Evolutionary conservation across 1,140 invertebrate genomes (phyloP).

Genomic region (Drosophila biarmipes): DNA sequence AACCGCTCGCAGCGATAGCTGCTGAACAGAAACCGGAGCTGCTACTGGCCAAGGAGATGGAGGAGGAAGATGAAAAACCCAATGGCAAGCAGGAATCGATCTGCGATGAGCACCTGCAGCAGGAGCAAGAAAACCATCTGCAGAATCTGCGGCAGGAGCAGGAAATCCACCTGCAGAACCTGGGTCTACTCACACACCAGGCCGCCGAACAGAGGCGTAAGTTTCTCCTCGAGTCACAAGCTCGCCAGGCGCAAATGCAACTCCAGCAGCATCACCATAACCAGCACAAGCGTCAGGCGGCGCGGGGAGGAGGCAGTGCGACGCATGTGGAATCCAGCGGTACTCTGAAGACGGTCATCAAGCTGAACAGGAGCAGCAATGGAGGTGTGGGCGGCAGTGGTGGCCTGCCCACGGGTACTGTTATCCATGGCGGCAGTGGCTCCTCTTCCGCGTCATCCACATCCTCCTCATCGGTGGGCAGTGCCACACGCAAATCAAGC

Average conservation of each 20-base stretch:
- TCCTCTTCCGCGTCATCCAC: conserved; percentile 30
- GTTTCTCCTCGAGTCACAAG: conserved; percentile 84
- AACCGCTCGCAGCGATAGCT: conserved; percentile 37
- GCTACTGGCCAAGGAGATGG: neutral
- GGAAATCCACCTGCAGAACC: conserved; percentile 87
- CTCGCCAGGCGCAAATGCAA: conserved; percentile 54
- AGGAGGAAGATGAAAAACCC: conserved; percentile 37
- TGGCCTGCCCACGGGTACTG: conserved; percentile 62
- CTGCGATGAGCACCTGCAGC: conserved; percentile 58
- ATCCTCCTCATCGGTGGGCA: conserved; percentile 83
- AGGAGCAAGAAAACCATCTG: conserved; percentile 54
- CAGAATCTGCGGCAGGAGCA: conserved; percentile 85
- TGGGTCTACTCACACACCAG: conserved; percentile 88
- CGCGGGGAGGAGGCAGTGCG: conserved; percentile 77
- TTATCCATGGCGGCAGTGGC: conserved; percentile 48
- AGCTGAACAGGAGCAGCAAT: conserved; percentile 86
- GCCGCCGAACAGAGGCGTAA: conserved; percentile 86
- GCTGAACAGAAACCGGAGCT: conserved; percentile 38
- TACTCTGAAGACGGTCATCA: conserved; percentile 92
- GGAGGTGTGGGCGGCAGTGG: conserved; percentile 45
- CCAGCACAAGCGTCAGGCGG: conserved; percentile 73
- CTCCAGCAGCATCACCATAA: conserved; percentile 82
- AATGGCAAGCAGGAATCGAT: conserved; percentile 27
- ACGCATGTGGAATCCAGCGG: conserved; percentile 87
- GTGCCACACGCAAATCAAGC: conserved; percentile 63